Percentiles rank a stretch among this genome's conserved stretches.
Evolutionary conservation across 2,113 vertebrate genomes (phyloP).

Genomic region (Thinocorus orbignyianus): DNA sequence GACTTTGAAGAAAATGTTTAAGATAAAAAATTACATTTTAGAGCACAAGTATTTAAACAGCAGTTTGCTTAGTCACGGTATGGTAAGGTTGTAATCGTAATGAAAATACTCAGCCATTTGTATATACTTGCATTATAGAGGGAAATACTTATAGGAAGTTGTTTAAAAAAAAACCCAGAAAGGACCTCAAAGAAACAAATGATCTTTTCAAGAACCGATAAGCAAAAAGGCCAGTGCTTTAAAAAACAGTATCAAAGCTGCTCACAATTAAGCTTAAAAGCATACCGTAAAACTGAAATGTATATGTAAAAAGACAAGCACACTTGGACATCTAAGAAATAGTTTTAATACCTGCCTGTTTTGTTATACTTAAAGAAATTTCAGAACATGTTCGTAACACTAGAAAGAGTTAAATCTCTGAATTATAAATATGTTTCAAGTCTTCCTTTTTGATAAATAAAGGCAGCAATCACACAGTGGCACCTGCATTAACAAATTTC

Average conservation of each 20-base stretch:
- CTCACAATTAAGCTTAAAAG: not conserved
- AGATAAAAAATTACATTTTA: not conserved
- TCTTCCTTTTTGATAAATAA: not conserved
- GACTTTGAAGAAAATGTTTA: not conserved
- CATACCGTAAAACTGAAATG: not conserved
- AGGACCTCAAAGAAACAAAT: not conserved
- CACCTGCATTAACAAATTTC: not conserved
- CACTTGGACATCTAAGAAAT: not conserved
- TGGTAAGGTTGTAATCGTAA: not conserved
- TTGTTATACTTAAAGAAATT: not conserved
- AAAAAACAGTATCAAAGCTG: not conserved
- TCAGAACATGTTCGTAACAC: not conserved
- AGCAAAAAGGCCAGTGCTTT: not conserved
- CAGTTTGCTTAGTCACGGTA: not conserved
- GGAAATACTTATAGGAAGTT: not conserved
- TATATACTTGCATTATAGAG: not conserved
- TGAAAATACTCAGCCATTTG: not conserved
- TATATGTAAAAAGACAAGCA: not conserved
- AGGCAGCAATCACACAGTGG: fast-evolving
- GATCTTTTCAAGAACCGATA: not conserved
- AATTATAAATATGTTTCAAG: not conserved
- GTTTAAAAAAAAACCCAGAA: not conserved
- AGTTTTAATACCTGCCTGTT: not conserved
- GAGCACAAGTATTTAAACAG: not conserved
- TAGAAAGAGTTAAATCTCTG: not conserved